Base-by-base conservation (phyloP, 1,140 invertebrate genomes). In the Wasmannia auropunctata region DNA sequence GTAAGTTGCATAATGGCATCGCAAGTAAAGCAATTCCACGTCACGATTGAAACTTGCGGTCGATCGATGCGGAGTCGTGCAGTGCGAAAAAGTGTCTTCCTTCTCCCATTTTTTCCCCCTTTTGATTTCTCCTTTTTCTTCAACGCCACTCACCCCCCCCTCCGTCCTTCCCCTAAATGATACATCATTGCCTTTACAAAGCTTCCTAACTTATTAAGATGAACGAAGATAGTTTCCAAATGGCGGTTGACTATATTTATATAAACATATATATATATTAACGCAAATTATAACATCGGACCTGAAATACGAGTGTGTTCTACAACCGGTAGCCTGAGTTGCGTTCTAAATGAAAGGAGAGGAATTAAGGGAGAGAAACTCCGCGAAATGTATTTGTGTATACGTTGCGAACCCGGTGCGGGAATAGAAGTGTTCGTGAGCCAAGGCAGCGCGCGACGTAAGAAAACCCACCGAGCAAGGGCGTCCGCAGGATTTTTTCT, bases 171-270 rank as follows among this genome's bases (percentile, higher is more conserved):
- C 22, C 6, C n/a, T 80, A 28, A 14, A 72, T 25, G 34, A 43
- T 25, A 67, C 63, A 25, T 14, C 51, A 81, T 81, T 81, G 65
- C 49, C 79, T 81, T 81, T n/a, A 81, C 65, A 67, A 81, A 58
- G 79, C 79, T 81, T 81, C 79, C 65, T 72, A 81, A 81, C 79
- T 81, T 81, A 81, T 81, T 81, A 72, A 72, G 62, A 54, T 40
- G 76, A 43, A 46, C 65, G n/a, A n/a, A 81, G 49, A 79, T 80
- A 81, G 34, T 58, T 72, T 81, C 65, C 49, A 51, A 70, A 81
- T 81, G 65, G 79, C 79, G 51, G 56, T 81, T 81, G 65, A 81
- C 19, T 81, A 81, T 63, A 77, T 46, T 16, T 77, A 19, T 67
- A 80, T 81, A 72, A 25, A 43, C 4, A 56, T 81, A 70, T 81